Conservation (phyloP, 2,797 vertebrate species). For the Nyctalus aviator region DNA sequence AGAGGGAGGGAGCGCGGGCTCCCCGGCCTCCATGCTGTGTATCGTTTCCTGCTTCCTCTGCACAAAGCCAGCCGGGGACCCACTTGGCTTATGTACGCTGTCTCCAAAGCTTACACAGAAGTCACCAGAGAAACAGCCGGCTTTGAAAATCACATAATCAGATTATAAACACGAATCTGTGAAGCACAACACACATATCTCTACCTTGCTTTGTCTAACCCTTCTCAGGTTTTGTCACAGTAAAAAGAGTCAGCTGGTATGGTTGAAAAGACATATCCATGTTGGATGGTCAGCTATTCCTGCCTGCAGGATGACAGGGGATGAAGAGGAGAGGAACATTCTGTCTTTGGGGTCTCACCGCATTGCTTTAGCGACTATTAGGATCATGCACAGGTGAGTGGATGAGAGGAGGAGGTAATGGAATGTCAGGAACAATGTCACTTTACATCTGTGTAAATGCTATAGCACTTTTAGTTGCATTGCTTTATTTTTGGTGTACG, state of each 20-base stretch:
- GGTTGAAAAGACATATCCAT: not conserved
- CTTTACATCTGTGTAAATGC: not conserved
- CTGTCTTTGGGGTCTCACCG: not conserved
- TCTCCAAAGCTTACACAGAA: slow-evolving; percentile 56
- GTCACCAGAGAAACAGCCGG: slow-evolving; percentile 27
- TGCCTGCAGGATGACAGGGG: not conserved
- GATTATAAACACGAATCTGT: slow-evolving; percentile 35
- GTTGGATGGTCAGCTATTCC: accelerated
- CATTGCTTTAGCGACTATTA: not conserved
- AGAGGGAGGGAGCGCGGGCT: not conserved
- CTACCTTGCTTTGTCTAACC: not conserved
- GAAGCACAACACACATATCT: not conserved
- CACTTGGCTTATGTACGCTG: not conserved
- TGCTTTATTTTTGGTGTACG: not conserved
- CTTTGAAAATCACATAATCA: slow-evolving; percentile 60
- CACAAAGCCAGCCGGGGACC: not conserved
- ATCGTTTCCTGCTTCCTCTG: not conserved
- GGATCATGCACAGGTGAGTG: not conserved
- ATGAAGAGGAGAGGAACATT: not conserved
- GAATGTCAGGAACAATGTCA: not conserved
- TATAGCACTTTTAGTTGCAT: not conserved
- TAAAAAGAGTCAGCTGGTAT: not conserved
- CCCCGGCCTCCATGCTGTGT: not conserved
- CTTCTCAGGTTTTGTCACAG: not conserved
- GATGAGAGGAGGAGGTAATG: not conserved